These are phyloP conservation scores for Oreocharis arfaki DNA, from an alignment of 2,113 vertebrate species.

Conservation along the genomic window DNA sequence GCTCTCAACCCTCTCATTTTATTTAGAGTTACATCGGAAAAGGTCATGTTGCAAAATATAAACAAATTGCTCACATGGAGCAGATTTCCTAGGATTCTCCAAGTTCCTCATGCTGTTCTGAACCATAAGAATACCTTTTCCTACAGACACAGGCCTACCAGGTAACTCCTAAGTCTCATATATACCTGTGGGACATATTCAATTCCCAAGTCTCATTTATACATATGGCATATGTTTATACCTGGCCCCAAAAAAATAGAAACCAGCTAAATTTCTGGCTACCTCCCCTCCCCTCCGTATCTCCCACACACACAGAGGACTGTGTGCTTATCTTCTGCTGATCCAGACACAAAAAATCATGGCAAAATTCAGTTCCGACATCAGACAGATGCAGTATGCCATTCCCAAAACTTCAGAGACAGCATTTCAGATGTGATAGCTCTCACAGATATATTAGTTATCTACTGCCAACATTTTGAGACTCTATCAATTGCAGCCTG, in stretches of 20 bases:
- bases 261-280: not conserved
- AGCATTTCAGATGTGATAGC: not conserved
- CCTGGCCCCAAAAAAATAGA: not conserved
- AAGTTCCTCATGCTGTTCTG: not conserved
- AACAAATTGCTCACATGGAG: not conserved
- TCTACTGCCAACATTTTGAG: not conserved
- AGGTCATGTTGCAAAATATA: not conserved
- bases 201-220: not conserved
- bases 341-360: not conserved
- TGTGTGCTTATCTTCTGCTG: not conserved
- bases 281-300: not conserved
- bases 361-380: not conserved
- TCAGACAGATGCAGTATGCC: not conserved
- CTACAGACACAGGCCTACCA: not conserved
- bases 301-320: not conserved
- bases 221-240: not conserved
- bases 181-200: not conserved
- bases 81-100: not conserved
- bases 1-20: not conserved
- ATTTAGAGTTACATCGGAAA: not conserved
- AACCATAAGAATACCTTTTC: not conserved
- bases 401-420: not conserved
- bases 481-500: not conserved
- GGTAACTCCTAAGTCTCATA: not conserved
- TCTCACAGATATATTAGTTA: not conserved